These are phyloP conservation scores for Pseudachorutes palmiensis DNA, from an alignment of 1,140 invertebrate genomes.

Conservation along the genomic window DNA sequence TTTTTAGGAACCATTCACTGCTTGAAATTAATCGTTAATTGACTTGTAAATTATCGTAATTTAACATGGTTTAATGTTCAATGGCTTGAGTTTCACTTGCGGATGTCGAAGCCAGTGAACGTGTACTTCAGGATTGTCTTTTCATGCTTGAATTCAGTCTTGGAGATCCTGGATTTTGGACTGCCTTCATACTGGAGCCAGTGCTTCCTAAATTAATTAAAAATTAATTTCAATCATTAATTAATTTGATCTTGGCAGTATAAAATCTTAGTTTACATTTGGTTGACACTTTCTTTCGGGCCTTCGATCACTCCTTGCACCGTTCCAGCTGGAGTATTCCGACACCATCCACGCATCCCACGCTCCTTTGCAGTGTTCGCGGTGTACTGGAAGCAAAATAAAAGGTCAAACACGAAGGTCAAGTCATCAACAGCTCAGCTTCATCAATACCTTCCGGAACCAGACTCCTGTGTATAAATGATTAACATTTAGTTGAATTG, in stretches of 20 bases:
- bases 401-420: conserved; percentile 2
- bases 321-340: conserved; percentile 61
- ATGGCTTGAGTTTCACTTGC: conserved; percentile 7
- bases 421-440: background rate
- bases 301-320: conserved; percentile 64
- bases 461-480: conserved; percentile 22
- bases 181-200: conserved; percentile 60
- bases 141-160: conserved; percentile 56
- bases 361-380: conserved; percentile 57
- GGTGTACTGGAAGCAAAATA: conserved; percentile 50
- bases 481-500: background rate
- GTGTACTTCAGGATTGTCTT: conserved; percentile 34
- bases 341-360: conserved; percentile 63
- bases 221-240: no score
- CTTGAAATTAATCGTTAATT: no score
- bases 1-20: no score
- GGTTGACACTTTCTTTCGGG: conserved; percentile 50
- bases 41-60: no score
- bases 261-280: conserved; percentile 53
- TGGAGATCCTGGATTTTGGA: conserved; percentile 57
- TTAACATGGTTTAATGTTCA: no score
- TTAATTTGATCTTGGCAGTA: no score
- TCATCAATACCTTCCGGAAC: conserved; percentile 29
- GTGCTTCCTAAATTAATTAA: conserved; percentile 49
- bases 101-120: conserved; percentile 37